Percentiles rank a stretch among this genome's conserved stretches.
Conservation (phyloP, 2,797 vertebrate species). For the Falco novaeseelandiae region DNA sequence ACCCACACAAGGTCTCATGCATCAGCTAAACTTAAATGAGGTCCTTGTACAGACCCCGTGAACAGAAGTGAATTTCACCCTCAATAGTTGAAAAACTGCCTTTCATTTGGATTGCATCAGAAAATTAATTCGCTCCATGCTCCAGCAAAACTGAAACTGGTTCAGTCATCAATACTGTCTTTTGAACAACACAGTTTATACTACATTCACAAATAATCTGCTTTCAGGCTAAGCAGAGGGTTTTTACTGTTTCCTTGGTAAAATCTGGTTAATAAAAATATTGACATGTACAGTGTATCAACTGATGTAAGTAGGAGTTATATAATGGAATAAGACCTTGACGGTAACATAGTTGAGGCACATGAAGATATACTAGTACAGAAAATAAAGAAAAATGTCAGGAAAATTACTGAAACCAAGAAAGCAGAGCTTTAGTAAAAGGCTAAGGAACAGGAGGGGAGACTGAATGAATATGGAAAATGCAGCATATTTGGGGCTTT, state of each 20-base stretch:
- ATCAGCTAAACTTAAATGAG: constrained; percentile 15
- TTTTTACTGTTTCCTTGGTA: not conserved
- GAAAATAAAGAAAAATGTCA: constrained; percentile 69
- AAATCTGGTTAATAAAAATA: constrained; percentile 36
- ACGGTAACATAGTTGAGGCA: constrained; percentile 46
- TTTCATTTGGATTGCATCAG: constrained; percentile 45
- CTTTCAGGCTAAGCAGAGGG: not conserved
- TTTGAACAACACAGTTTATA: not conserved
- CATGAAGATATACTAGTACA: not conserved
- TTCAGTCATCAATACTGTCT: not conserved
- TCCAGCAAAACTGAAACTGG: constrained; percentile 9
- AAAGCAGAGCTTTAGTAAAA: not conserved
- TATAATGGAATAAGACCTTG: constrained; percentile 66
- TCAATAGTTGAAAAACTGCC: constrained; percentile 25
- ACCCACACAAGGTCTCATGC: constrained; percentile 22
- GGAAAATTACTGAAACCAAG: constrained; percentile 17
- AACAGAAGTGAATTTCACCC: constrained; percentile 1
- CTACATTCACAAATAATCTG: not conserved
- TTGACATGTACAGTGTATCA: constrained; percentile 38
- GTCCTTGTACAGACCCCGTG: constrained; percentile 35
- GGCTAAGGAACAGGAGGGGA: not conserved
- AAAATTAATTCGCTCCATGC: constrained; percentile 31
- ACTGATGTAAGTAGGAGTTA: constrained; percentile 33
- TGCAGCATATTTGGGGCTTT: fast-evolving
- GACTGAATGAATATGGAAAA: not conserved